Evolutionary conservation across 2,113 vertebrate species (phyloP), one percentile per base, ranked within the genome.

Genomic region (Lophura nycthemera): DNA sequence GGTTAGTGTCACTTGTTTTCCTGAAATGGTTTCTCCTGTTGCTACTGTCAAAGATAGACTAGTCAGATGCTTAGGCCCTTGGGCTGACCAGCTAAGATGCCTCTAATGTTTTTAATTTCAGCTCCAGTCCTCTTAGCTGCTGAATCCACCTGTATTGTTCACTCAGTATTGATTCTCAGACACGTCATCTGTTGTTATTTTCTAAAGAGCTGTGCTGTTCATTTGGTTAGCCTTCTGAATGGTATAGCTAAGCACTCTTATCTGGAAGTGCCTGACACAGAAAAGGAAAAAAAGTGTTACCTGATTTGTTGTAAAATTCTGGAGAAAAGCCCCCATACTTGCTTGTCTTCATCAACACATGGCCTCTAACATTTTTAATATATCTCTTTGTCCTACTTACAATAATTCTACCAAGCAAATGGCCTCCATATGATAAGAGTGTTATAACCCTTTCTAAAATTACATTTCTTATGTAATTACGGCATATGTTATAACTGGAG

Each of bases 41-140:
- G 59, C 71, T 50, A 12, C 29, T 56, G 30, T 1, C 65, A 48
- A 30, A 40, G 63, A 4, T 1, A 2, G 43, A 25, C 29, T 20
- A 20, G 11, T 24, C 4, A 1, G 52, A 21, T 56, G 5, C 1
- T 0, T 6, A 40, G 43, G 65, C 24, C 25, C 32, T 21, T 9
- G 25, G 40, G 47, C 60, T 20, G 12, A 1, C 45, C 56, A 57
- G 5, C 40, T 8, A 7, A 45, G 29, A n/a, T 43, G 42, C 34
- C 66, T 38, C 60, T 27, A 16, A 20, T 27, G 13, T 21, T 86
- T 66, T 67, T 25, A 38, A 47, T 42, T 79, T 52, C 27, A 24
- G 20, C 22, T 87, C 36, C n/a, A 32, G 2, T 64, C 47, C 38
- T 11, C 29, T 74, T 74, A 47, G 36, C 36, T 54, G 67, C 61